phyloP scores from a whole-genome alignment of 2,888 invertebrate genomes.

The Heliconius sara region DNA sequence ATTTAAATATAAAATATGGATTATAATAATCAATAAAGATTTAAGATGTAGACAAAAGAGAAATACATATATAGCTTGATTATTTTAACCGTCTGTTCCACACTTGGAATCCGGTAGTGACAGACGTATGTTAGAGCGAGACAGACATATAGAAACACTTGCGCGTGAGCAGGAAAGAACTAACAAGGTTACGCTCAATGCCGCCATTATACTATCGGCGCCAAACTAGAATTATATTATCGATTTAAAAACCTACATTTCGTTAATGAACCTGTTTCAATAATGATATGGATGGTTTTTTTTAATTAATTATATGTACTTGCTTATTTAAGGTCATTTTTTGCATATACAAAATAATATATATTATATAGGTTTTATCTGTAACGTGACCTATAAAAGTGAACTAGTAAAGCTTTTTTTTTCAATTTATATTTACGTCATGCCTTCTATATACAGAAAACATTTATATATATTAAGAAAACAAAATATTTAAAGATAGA shows the following conservation, averaged over 20 bases:
- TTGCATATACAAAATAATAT: constrained; percentile 33
- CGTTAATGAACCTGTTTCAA: constrained; percentile 45
- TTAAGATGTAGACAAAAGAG: constrained; percentile 11
- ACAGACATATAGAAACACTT: constrained; percentile 51
- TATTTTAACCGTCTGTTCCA: constrained; percentile 48
- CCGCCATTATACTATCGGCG: constrained; percentile 60
- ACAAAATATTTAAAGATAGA: not conserved
- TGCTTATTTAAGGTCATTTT: constrained; percentile 43
- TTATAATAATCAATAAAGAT: not conserved
- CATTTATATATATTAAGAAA: not conserved
- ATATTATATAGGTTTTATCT: constrained; percentile 29
- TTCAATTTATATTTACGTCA: constrained; percentile 1
- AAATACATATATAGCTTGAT: constrained; percentile 17
- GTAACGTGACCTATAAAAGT: constrained; percentile 39
- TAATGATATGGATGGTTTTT: constrained; percentile 43
- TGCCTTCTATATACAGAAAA: not conserved
- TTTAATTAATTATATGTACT: constrained; percentile 39
- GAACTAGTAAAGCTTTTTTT: constrained; percentile 13
- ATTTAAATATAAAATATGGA: not conserved
- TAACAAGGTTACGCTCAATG: constrained; percentile 78
- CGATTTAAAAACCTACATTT: constrained; percentile 45
- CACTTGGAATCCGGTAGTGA: constrained; percentile 78
- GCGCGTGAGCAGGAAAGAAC: constrained; percentile 62
- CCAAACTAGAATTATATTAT: constrained; percentile 50
- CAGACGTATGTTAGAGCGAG: constrained; percentile 60